These are phyloP conservation scores for Leucophora obtusa DNA, from an alignment of 2,888 invertebrate genomes.

Conservation along the genomic window DNA sequence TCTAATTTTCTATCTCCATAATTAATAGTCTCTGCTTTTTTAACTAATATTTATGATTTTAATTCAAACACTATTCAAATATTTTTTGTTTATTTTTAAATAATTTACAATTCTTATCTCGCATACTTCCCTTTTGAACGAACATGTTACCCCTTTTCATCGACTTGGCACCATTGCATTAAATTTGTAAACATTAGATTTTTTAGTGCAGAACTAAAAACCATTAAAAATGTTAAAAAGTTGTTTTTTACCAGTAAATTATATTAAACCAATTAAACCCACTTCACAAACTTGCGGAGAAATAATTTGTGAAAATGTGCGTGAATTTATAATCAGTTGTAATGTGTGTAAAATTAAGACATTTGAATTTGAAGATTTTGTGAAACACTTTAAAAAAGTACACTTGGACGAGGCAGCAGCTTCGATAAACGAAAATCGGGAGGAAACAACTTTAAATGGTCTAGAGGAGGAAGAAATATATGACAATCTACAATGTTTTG, in stretches of 20 bases:
- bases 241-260: slow-evolving; percentile 51
- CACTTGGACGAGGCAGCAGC: slow-evolving; percentile 29
- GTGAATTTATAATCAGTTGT: slow-evolving; percentile 50
- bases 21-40: no score
- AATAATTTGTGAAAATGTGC: slow-evolving; percentile 46
- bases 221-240: slow-evolving; percentile 50
- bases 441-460: neutral
- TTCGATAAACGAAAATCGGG: neutral
- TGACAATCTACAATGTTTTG: slow-evolving; percentile 11
- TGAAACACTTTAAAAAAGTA: slow-evolving; percentile 58
- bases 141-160: neutral
- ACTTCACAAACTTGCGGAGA: slow-evolving; percentile 46
- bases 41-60: no score
- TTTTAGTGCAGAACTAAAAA: neutral
- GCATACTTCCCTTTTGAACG: no score
- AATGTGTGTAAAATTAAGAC: slow-evolving; percentile 59
- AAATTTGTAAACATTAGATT: neutral
- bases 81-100: no score
- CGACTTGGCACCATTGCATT: neutral
- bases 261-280: slow-evolving; percentile 34
- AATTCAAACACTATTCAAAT: no score
- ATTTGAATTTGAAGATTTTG: slow-evolving; percentile 56
- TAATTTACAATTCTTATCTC: no score
- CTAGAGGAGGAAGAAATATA: neutral
- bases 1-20: no score